Base-by-base conservation (phyloP, 2,797 vertebrate genomes). In the Sarcoramphus papa region DNA sequence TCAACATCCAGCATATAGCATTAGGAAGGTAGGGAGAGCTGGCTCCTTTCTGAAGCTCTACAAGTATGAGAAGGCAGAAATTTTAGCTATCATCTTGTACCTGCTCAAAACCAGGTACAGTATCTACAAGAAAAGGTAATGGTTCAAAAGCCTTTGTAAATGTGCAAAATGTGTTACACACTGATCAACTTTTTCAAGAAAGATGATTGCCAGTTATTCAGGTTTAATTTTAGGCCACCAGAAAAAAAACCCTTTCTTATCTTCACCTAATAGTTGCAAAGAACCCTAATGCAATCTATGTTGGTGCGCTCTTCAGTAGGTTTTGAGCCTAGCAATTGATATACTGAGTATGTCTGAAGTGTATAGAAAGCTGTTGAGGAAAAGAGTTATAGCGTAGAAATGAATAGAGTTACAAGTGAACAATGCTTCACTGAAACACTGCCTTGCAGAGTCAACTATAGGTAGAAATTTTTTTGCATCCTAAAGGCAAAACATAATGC, bases 261-360 rank as follows among this genome's bases (percentile, higher is more conserved):
- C 31, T 47, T 43, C 28, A 51, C 40, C 27, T 41, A 16, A 8
- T 37, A 68, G 10, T 41, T 62, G 33, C 21, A 24, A 43, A 40
- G 24, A 56, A 7, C 12, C 10, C 25, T 48, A 31, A 30, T 22
- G 14, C 5, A 9, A 0, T 40, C 41, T 48, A 0, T 11, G 3
- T 31, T 47, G 25, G 18, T 54, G 7, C 6, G 4, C 28, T 45
- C 1, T 41, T 60, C 69, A 35, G 2, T 5, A 53, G 59, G 22
- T 37, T 63, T 64, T 69, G 72, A 35, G n/a, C 72, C 17, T 35
- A n/a, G 45, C 24, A 67, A 13, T 7, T 70, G 15, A 23, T 54
- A 20, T 20, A 12, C 24, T 60, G 24, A 85, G 10, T 54, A 23
- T 40, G 24, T 65, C 40, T 53, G 14, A 27, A 73, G 30, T 64